Conservation (phyloP, 2,888 invertebrate genomes). For the Polydrusus cervinus region DNA sequence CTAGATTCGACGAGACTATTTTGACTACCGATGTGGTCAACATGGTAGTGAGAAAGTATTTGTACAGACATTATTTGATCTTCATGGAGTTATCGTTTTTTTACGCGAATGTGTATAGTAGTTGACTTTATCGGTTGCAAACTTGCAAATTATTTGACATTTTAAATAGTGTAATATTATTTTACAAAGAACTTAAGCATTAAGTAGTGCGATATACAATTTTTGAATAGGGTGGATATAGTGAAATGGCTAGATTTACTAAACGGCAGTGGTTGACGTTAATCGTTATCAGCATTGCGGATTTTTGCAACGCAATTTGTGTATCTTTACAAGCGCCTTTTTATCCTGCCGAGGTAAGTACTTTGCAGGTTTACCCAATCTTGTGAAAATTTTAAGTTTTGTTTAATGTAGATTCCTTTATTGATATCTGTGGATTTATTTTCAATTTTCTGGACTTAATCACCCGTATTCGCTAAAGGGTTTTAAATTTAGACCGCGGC, state of each 20-base stretch:
- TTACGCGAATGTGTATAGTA: slow-evolving; percentile 51
- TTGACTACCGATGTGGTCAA: slow-evolving; percentile 45
- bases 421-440: too few relatives aligned
- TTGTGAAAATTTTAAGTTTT: not conserved
- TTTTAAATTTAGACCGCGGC: too few relatives aligned
- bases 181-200: too few relatives aligned
- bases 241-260: slow-evolving; percentile 78
- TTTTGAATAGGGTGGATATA: not conserved
- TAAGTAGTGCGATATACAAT: not conserved
- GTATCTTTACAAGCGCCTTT: slow-evolving; percentile 90
- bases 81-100: slow-evolving; percentile 67
- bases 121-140: not conserved
- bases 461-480: too few relatives aligned
- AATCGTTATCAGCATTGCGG: slow-evolving; percentile 85
- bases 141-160: not conserved
- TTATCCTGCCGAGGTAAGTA: slow-evolving; percentile 86
- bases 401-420: too few relatives aligned
- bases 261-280: slow-evolving; percentile 86
- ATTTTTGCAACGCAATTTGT: slow-evolving; percentile 89
- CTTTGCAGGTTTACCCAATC: not conserved
- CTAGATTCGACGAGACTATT: slow-evolving; percentile 22
- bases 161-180: slow-evolving; percentile 1
- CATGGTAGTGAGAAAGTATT: slow-evolving; percentile 68
- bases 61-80: slow-evolving; percentile 67
- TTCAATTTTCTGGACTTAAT: too few relatives aligned